Base-by-base conservation (phyloP, 2,888 invertebrate species). In the Axea sp. region DNA sequence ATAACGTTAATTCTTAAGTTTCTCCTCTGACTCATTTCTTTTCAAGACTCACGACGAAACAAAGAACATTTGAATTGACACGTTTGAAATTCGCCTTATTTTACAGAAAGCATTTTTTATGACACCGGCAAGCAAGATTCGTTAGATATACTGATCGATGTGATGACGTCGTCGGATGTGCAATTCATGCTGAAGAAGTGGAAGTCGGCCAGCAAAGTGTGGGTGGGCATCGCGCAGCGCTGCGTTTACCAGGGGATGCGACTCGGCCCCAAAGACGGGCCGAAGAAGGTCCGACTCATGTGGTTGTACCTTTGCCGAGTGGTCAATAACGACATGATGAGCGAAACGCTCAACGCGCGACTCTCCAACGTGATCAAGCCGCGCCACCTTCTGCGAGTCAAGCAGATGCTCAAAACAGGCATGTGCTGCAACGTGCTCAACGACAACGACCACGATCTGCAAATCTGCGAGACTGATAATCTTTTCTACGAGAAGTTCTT, bases 251-350 rank as follows among this genome's bases (percentile, higher is more conserved):
- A 67, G 30, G 75, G 75, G 0, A 37, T 72, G 59, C 14, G 65
- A 1, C 47, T 75, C 0, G 60, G 60, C 1, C 69, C 68, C 0
- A 67, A 71, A 14, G 51, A 75, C 11, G 75, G 71, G 0, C 65
- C 60, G 8, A 75, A 67, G 15, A 71, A 57, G 28, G 71, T 75
- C 2, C 49, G 71, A 0, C 55, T 67, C 0, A 75, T 75, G 75
- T 75, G 75, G 75, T 47, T 75, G 0, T 75, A 71, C 22, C 71
- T 75, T 2, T 75, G 75, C 24, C 49, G 75, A 0, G 71, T 75
- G n/a, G 67, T 72, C 8, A 75, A 75, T 47, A 72, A 75, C 53
- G 75, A 75, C 41, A 65, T 75, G 67, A 71, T 75, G 60, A 75
- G 71, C 41, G 75, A 72, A n/a, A 75, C 67, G 0, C 39, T 71